Evolutionary conservation across 53 echinoderm and acorn worm genomes (phyloP).

Genomic region (Holothuria leucospilota): DNA sequence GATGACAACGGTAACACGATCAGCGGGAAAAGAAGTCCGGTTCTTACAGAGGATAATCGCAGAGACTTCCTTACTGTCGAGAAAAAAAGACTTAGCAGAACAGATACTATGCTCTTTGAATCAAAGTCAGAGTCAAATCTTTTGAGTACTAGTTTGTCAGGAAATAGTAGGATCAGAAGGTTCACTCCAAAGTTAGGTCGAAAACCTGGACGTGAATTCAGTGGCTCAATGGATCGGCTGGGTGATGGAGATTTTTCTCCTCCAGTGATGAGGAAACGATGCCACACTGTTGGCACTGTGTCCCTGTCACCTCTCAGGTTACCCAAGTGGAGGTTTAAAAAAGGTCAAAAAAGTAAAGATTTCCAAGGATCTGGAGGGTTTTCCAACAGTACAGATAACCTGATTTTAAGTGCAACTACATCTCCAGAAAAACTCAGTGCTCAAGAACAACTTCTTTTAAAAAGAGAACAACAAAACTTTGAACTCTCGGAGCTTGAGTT

Average conservation of each 20-base stretch:
- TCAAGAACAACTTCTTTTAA: constrained; percentile 27
- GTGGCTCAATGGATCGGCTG: not conserved
- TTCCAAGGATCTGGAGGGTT: not conserved
- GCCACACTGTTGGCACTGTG: constrained; percentile 13
- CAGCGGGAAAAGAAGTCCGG: not conserved
- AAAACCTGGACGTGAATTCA: not conserved
- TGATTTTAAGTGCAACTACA: not conserved
- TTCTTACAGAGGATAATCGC: no score
- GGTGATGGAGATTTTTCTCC: constrained; percentile 9
- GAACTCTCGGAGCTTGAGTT: not conserved
- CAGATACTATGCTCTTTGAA: not conserved
- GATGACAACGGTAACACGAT: not conserved
- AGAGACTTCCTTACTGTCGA: not conserved
- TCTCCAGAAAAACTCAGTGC: constrained; percentile 24
- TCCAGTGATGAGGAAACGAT: constrained; percentile 10
- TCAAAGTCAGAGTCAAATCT: not conserved
- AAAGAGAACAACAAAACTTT: constrained; percentile 22
- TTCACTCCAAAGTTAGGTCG: constrained; percentile 2
- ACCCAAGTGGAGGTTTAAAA: constrained; percentile 21
- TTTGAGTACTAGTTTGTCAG: not conserved
- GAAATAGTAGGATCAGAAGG: not conserved
- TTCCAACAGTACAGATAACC: constrained; percentile 30
- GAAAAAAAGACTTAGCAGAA: constrained; percentile 13
- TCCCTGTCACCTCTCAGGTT: constrained; percentile 31
- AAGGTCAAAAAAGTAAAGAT: not conserved